Evolutionary conservation across 2,113 vertebrate genomes (phyloP).

Genomic region (Microtus montanus): DNA sequence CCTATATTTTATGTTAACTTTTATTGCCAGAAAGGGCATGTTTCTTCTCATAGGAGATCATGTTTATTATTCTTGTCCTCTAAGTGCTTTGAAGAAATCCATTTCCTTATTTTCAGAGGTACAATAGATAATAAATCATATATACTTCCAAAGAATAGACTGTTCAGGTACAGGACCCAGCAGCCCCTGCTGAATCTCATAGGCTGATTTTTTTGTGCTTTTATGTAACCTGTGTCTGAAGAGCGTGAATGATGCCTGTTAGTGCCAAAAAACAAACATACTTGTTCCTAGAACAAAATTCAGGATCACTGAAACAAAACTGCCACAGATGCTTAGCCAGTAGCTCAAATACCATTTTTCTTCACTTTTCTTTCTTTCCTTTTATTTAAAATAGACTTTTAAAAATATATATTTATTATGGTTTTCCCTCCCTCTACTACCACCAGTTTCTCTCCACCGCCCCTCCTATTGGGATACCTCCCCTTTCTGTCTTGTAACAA

Average conservation of each 20-base stretch:
- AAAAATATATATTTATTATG: too few species aligned
- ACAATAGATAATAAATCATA: neutral
- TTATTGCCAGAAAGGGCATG: neutral
- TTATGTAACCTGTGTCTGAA: neutral
- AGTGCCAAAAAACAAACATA: neutral
- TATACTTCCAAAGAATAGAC: neutral
- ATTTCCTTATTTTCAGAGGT: neutral
- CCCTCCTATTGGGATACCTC: too few species aligned
- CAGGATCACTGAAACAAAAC: too few species aligned
- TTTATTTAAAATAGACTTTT: too few species aligned
- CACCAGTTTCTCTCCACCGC: too few species aligned
- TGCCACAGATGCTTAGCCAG: too few species aligned
- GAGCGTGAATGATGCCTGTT: neutral
- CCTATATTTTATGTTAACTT: neutral
- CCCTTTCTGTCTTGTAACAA: too few species aligned
- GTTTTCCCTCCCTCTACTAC: too few species aligned
- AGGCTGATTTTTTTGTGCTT: neutral
- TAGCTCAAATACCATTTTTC: too few species aligned
- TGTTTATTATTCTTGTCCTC: slow-evolving; percentile 2
- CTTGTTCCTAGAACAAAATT: neutral
- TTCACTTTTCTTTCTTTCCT: too few species aligned
- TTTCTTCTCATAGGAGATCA: neutral
- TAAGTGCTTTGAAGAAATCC: neutral
- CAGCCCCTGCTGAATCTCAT: neutral
- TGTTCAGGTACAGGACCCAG: neutral